Evolutionary conservation across 2,113 vertebrate species (phyloP).

Genomic region (Oreochromis aureus): DNA sequence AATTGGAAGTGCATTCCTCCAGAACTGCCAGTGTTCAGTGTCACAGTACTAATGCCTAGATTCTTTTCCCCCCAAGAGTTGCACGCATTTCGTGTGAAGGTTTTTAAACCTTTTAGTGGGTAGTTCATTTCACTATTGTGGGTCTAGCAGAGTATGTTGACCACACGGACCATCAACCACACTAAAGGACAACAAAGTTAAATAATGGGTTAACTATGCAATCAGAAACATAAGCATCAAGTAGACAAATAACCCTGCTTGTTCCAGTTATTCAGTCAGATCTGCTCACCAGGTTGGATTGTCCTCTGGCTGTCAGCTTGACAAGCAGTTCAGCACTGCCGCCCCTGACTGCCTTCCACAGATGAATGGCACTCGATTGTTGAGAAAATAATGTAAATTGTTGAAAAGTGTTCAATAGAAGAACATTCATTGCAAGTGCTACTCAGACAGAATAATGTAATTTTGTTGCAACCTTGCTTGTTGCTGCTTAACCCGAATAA

Average conservation of each 20-base stretch:
- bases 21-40: neutral
- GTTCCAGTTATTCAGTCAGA: neutral
- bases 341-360: neutral
- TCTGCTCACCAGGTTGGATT: neutral
- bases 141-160: neutral
- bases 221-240: neutral
- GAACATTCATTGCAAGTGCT: neutral
- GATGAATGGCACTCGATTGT: neutral
- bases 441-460: conserved; percentile 23
- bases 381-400: conserved; percentile 10
- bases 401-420: conserved; percentile 8
- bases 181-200: neutral
- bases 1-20: neutral
- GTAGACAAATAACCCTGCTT: neutral
- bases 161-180: neutral
- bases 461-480: conserved; percentile 7
- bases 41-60: neutral
- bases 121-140: neutral
- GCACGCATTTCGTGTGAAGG: neutral
- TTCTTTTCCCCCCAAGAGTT: neutral
- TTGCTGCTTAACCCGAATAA: neutral
- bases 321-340: neutral
- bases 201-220: neutral
- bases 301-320: neutral
- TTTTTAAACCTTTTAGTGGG: neutral